phyloP scores from a whole-genome alignment of 2,113 vertebrate genomes.

The Megaceryle maxima region DNA sequence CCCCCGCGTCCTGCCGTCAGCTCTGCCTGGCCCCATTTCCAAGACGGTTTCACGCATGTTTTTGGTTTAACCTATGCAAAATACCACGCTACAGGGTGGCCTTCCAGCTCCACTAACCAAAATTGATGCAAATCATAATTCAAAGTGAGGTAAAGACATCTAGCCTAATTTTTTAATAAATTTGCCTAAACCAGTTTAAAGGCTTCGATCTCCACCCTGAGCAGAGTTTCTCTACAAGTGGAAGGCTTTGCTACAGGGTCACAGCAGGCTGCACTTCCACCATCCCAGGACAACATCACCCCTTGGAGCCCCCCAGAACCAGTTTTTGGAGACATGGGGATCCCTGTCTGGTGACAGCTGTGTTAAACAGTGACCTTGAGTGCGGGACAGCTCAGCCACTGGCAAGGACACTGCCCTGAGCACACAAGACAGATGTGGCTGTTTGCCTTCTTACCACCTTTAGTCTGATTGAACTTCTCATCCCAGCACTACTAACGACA shows the following conservation, averaged over 20 bases:
- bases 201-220: background rate
- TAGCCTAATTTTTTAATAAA: background rate
- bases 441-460: background rate
- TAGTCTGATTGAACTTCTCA: background rate
- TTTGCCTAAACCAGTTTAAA: background rate
- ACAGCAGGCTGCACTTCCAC: background rate
- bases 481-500: accelerated
- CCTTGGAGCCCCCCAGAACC: accelerated
- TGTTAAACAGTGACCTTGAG: accelerated
- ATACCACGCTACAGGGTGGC: background rate
- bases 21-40: background rate
- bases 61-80: background rate
- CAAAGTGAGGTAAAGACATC: background rate
- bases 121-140: background rate
- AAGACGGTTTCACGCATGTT: background rate
- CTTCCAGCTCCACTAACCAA: background rate
- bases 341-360: background rate
- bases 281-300: background rate
- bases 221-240: accelerated
- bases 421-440: background rate
- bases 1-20: accelerated
- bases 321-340: background rate
- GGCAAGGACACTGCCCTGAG: accelerated
- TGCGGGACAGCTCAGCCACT: background rate
- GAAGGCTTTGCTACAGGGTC: background rate